Conservation (phyloP, 2,797 vertebrate species). For the Sparus aurata region DNA sequence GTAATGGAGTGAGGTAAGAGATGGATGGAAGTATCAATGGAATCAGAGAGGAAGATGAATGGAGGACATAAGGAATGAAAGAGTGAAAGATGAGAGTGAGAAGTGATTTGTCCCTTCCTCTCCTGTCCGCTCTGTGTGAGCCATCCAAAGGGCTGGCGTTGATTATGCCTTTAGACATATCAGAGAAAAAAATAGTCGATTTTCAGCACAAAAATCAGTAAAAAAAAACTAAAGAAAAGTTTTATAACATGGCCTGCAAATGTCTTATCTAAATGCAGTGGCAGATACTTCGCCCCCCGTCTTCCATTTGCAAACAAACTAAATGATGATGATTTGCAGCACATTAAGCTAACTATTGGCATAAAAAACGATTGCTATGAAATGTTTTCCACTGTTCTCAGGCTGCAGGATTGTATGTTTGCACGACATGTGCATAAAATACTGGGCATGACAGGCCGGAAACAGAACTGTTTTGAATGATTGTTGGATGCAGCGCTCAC, state of each 20-base stretch:
- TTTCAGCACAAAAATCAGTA: slow-evolving; percentile 3
- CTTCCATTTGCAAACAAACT: background rate
- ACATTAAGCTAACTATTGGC: background rate
- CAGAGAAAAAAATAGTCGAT: background rate
- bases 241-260: slow-evolving; percentile 6
- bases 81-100: slow-evolving; percentile 62
- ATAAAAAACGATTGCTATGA: background rate
- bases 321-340: background rate
- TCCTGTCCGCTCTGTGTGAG: slow-evolving; percentile 40
- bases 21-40: slow-evolving; percentile 74
- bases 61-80: slow-evolving; percentile 52
- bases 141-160: background rate
- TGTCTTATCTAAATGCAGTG: background rate
- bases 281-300: background rate
- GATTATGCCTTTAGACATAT: slow-evolving; percentile 5
- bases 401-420: background rate
- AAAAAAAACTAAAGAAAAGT: background rate
- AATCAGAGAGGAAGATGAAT: slow-evolving; percentile 70
- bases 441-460: background rate
- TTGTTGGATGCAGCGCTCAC: no score
- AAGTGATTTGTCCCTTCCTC: slow-evolving; percentile 59
- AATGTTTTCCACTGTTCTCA: background rate
- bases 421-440: background rate
- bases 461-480: no score
- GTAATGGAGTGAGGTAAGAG: slow-evolving; percentile 76